Percentiles rank a stretch among this genome's conserved stretches.
Conservation (phyloP, 2,797 vertebrate genomes). For the Oceanodroma leucorhoa region DNA sequence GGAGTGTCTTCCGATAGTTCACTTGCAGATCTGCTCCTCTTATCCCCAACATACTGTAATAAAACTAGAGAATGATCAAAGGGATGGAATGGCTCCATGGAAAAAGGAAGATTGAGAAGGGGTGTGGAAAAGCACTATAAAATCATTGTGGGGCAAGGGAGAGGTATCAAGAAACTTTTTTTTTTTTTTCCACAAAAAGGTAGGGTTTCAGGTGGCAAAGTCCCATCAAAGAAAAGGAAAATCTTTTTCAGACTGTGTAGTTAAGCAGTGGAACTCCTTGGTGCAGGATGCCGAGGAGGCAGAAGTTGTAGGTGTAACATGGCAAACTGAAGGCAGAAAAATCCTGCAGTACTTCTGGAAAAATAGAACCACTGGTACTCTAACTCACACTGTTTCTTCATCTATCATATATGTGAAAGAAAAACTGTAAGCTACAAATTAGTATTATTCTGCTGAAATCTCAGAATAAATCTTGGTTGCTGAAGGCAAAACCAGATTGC, state of each 20-base stretch:
- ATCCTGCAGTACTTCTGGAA: neutral
- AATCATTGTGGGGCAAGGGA: neutral
- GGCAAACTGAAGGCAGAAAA: neutral
- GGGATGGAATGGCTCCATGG: neutral
- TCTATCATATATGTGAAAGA: neutral
- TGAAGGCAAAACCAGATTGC: neutral
- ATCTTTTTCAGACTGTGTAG: accelerated
- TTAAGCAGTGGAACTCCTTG: neutral
- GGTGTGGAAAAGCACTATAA: neutral
- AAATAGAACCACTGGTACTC: neutral
- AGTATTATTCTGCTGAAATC: neutral
- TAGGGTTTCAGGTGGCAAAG: neutral
- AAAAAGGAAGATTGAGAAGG: neutral
- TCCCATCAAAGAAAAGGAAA: neutral
- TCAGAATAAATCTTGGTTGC: neutral
- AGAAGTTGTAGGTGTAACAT: neutral
- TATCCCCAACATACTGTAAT: neutral
- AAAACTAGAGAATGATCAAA: neutral
- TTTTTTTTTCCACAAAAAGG: neutral
- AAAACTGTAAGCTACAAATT: neutral
- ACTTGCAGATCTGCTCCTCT: neutral
- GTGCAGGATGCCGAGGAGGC: accelerated
- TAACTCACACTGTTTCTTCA: neutral
- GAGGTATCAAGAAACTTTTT: neutral
- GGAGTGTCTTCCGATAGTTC: neutral